These are phyloP conservation scores for Ganaspis brasiliensis DNA, from an alignment of 2,888 invertebrate species.

Conservation along the genomic window DNA sequence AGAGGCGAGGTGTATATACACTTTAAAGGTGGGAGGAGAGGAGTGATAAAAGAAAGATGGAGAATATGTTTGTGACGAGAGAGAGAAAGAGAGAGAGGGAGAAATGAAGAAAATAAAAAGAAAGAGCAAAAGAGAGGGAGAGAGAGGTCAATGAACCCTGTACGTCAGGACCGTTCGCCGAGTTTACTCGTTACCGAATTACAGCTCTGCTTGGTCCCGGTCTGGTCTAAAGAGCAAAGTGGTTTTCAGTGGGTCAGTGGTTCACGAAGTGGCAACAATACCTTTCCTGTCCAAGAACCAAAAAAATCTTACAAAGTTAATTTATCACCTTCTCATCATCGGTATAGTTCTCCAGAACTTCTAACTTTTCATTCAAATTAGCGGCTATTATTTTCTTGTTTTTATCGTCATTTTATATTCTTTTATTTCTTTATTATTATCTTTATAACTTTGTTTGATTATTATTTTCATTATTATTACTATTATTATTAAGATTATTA, in stretches of 20 bases:
- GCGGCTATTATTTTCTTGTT: constrained; percentile 38
- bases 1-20: constrained; percentile 30
- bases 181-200: constrained; percentile 73
- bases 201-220: constrained; percentile 57
- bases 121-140: constrained; percentile 56
- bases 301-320: constrained; percentile 7
- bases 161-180: constrained; percentile 70
- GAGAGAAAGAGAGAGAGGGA: constrained; percentile 55
- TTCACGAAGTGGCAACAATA: constrained; percentile 69
- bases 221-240: constrained; percentile 62
- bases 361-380: constrained; percentile 50
- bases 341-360: constrained; percentile 45
- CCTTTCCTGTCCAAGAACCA: constrained; percentile 32
- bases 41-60: constrained; percentile 43
- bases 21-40: constrained; percentile 43
- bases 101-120: constrained; percentile 56
- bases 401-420: constrained; percentile 28
- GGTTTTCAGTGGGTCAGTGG: constrained; percentile 77
- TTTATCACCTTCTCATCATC: background rate
- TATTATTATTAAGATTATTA: no score
- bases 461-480: no score
- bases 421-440: background rate
- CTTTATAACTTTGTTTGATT: no score
- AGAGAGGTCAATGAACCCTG: constrained; percentile 71
- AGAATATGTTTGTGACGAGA: constrained; percentile 42